Base-by-base conservation (phyloP, 2,113 vertebrate genomes). In the Argyrosomus japonicus region DNA sequence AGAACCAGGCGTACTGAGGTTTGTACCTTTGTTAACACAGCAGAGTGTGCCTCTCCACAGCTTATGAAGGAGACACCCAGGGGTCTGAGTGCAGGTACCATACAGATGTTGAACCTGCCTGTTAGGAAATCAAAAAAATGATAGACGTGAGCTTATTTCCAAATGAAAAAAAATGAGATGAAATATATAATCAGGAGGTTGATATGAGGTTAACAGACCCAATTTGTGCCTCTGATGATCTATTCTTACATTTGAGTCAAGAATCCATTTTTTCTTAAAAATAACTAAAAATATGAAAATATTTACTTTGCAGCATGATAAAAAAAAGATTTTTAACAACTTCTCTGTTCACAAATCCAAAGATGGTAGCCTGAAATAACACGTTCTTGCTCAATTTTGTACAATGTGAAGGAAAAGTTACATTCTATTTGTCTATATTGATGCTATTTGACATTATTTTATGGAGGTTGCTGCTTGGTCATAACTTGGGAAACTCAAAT, bases 11-110 rank as follows among this genome's bases (percentile, higher is more conserved):
- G 11, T 1, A 27, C n/a, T 40, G 45, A 68, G 1, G 68, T 48
- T 12, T 5, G 36, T 68, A 99, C 97, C 97, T 97, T 96, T 2
- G 97, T 98, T 86, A 99, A 92, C 63, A 96, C 96, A 85, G 97
- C 97, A 67, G 97, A 96, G 80, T 99, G 98, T 67, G 96, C 96
- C 90, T 97, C 97, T 93, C 98, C 97, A 94, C 97, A 98, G 89
- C 96, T 97, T 75, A 99, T 95, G 89, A 95, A 95, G 92, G 96
- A 94, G 83, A 99, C 94, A 77, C 95, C 95, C 87, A 97, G 95
- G 91, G 94, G 93, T 93, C 96, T 95, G 88, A 99, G 93, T n/a
- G 97, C 97, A 85, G 98, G 98, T 0, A 99, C 94, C 87, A 96
- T 92, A 2, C 95, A 96, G 88, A 97, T 94, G 93, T 95, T 95